Evolutionary conservation across 2,888 invertebrate genomes (phyloP), one percentile per base, ranked within the genome.

Genomic region (Craniophora ligustri): DNA sequence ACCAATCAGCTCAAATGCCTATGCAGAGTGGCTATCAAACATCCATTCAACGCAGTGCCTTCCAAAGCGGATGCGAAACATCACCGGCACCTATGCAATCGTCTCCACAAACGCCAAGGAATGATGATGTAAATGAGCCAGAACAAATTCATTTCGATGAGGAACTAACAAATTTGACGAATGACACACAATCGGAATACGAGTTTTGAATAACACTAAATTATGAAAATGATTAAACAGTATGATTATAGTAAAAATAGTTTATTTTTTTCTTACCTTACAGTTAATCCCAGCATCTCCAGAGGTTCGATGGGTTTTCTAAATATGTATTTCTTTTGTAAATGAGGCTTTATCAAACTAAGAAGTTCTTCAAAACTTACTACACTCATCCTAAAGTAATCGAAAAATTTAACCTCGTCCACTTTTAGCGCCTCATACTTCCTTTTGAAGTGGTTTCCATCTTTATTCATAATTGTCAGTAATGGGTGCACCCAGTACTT

Each of bases 101-200:
- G 46, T 46, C 46, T 46, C 46, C 46, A 46, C 46, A 36, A 46
- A 46, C 46, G 46, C 46, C 46, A 46, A 36, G 45, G 45, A 46
- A 46, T 46, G 36, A 46, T 46, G 46, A 13, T 46, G 36, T 46
- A 46, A 46, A 36, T 46, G 46, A 46, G 46, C 46, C 46, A 46
- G 46, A 46, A 46, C 46, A 46, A 46, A 46, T 36, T 36, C 19
- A 36, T 46, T 46, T 46, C 46, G 46, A 46, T 46, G 46, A 46
- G 46, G 46, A 46, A 46, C 46, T 46, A 46, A 46, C 46, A 36
- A 47, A 21, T 21, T 21, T 21, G 21, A 39, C 39, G 39, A 26
- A 13, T 39, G 39, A 13, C 39, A 39, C 39, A 39, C 23, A 39
- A 39, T 39, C 38, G 30, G 38, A 39, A 47, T 40, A 32, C 18